Evolutionary conservation across 2,888 invertebrate species (phyloP).

Genomic region (Galerucella pusilla): DNA sequence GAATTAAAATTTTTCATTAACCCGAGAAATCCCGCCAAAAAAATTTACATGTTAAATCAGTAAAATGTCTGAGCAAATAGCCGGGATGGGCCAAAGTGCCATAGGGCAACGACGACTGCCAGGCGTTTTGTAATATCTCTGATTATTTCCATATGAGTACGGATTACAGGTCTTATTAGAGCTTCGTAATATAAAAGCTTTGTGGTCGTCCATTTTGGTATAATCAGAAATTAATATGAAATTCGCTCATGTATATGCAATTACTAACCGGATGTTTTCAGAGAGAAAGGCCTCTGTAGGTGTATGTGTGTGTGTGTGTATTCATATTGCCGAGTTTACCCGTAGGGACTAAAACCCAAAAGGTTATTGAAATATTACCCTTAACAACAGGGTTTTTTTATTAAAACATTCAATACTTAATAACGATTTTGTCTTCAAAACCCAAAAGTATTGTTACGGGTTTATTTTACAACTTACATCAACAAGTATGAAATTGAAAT

Average conservation of each 20-base stretch:
- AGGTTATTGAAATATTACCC: slow-evolving; percentile 24
- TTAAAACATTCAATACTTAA: no score
- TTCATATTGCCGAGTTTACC: slow-evolving; percentile 34
- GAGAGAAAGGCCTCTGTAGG: slow-evolving; percentile 54
- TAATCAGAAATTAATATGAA: slow-evolving; percentile 68
- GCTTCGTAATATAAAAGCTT: slow-evolving; percentile 66
- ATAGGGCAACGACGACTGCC: slow-evolving; percentile 45
- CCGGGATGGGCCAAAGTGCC: slow-evolving; percentile 50
- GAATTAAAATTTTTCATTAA: slow-evolving; percentile 51
- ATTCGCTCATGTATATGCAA: slow-evolving; percentile 67
- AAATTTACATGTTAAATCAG: slow-evolving; percentile 52
- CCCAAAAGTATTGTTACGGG: no score
- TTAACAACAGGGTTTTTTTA: no score
- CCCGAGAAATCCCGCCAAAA: slow-evolving; percentile 45
- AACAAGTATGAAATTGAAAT: no score
- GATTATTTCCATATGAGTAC: slow-evolving; percentile 64
- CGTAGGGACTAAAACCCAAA: slow-evolving; percentile 14
- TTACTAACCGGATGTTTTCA: slow-evolving; percentile 64
- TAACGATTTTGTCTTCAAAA: no score
- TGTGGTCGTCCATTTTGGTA: slow-evolving; percentile 65
- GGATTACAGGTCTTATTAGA: slow-evolving; percentile 66
- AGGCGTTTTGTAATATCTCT: slow-evolving; percentile 59
- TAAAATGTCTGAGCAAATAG: slow-evolving; percentile 49
- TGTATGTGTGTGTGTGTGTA: slow-evolving; percentile 45
- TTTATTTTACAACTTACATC: no score